Conservation (phyloP, 2,888 invertebrate species). For the Thecophora atra region DNA sequence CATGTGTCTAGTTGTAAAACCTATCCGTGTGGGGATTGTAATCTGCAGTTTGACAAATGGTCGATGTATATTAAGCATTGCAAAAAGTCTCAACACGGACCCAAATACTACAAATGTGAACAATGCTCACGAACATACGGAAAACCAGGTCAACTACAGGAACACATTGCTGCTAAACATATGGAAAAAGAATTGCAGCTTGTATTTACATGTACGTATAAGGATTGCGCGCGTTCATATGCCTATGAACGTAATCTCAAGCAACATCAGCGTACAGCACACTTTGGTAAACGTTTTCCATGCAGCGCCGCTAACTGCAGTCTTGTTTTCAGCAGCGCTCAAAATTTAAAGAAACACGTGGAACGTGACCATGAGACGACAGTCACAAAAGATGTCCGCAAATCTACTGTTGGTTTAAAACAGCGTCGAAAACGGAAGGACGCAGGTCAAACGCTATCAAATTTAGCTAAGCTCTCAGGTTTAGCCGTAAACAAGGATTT, state of each 20-base stretch:
- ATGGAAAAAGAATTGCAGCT: constrained; percentile 42
- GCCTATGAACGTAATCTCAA: constrained; percentile 69
- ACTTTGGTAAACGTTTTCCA: constrained; percentile 67
- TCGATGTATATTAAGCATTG: constrained; percentile 55
- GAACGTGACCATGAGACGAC: constrained; percentile 47
- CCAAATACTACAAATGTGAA: constrained; percentile 67
- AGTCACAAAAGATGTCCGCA: background rate
- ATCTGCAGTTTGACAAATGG: constrained; percentile 57
- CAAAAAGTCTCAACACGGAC: constrained; percentile 59
- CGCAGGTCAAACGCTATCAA: constrained; percentile 54
- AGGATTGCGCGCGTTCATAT: constrained; percentile 67
- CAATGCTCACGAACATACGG: constrained; percentile 68
- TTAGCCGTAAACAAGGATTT: constrained; percentile 51
- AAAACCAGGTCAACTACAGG: constrained; percentile 67
- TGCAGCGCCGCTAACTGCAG: constrained; percentile 62
- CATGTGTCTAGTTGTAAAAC: constrained; percentile 64
- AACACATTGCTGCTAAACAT: constrained; percentile 64
- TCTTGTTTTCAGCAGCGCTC: constrained; percentile 54
- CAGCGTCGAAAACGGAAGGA: constrained; percentile 57
- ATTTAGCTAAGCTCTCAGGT: constrained; percentile 54
- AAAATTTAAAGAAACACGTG: constrained; percentile 55
- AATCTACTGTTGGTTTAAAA: background rate
- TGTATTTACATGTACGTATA: constrained; percentile 58
- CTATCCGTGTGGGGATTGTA: constrained; percentile 67
- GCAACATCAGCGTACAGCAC: constrained; percentile 68